Evolutionary conservation across 37 sponge, comb jelly and placozoan genomes (phyloP), one percentile per base, ranked within the genome.

Genomic region (Spongilla lacustris): DNA sequence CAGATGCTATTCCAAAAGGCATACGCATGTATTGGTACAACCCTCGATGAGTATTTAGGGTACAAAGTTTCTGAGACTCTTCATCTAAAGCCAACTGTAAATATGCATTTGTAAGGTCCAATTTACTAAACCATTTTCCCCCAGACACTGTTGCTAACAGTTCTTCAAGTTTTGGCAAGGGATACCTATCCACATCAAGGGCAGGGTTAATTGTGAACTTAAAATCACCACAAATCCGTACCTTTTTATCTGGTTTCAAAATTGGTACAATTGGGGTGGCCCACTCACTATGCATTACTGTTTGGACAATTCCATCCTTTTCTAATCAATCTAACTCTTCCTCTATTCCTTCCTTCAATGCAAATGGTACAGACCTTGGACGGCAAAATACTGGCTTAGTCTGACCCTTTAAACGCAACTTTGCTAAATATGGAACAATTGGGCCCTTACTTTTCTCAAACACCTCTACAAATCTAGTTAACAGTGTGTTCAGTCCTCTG

Each of bases 41-140:
- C 29, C 90, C 90, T 29, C 27, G n/a, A 28, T 90, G 90, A 25
- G 90, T 90, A 81, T 90, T 84, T 24, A 90, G n/a, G 11, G 85
- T 85, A 4, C 34, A 28, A 5, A 50, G 37, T 36, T 21, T 34
- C 49, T 49, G 41, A 37, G 77, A 85, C 35, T 83, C 89, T 17
- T 77, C 68, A 36, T 41, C 73, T 26, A 89, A 17, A 31, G 25
- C 27, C 26, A 84, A 22, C 4, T 89, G 76, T 66, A 70, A 49
- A 36, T 83, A 89, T 28, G 89, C 90, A 30, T 69, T 68, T 35
- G 41, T 79, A 1, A 90, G 67, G 69, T 90, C 90, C 37, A 90
- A 36, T 69, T 85, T 85, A 28, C 74, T 83, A 68, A 90, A 90
- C 35, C 66, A 73, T 36, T 79, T 23, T 32, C 89, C 89, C 25